Percentiles rank a stretch among this genome's conserved stretches.
Conservation (phyloP, 2,113 vertebrate species). For the Mesocricetus auratus region DNA sequence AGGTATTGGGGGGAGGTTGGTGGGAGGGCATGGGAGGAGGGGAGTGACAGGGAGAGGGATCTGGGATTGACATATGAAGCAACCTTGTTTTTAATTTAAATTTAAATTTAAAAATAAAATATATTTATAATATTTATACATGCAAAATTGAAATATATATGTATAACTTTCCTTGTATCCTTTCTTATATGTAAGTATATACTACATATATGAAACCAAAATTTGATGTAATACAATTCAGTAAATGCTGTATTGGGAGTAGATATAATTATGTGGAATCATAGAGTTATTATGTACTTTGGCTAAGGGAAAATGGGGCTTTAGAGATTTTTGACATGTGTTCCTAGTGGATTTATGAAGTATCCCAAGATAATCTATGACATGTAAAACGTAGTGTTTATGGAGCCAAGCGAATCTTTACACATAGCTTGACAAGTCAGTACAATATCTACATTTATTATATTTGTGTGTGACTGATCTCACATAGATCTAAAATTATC, state of each 20-base stretch:
- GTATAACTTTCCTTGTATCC: background rate
- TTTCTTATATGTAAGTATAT: background rate
- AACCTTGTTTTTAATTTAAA: too few relatives aligned
- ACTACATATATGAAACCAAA: background rate
- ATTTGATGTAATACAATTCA: constrained; percentile 28
- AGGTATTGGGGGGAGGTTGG: too few relatives aligned
- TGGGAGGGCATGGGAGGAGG: too few relatives aligned
- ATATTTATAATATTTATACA: background rate
- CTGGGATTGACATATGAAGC: too few relatives aligned
- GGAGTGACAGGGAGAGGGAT: too few relatives aligned
- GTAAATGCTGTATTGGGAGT: background rate
- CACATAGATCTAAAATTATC: background rate
- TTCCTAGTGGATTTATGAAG: background rate
- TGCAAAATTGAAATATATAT: background rate
- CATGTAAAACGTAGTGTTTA: background rate
- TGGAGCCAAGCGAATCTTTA: background rate
- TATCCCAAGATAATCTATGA: background rate
- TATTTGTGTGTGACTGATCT: background rate
- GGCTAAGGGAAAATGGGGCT: background rate
- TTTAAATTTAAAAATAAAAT: background rate
- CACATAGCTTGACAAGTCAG: background rate
- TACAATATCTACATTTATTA: background rate
- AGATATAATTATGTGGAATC: background rate
- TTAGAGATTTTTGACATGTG: background rate
- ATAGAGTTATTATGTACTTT: background rate